Evolutionary conservation across 2,888 invertebrate genomes (phyloP), one percentile per base, ranked within the genome.

Genomic region (Erebia aethiops): DNA sequence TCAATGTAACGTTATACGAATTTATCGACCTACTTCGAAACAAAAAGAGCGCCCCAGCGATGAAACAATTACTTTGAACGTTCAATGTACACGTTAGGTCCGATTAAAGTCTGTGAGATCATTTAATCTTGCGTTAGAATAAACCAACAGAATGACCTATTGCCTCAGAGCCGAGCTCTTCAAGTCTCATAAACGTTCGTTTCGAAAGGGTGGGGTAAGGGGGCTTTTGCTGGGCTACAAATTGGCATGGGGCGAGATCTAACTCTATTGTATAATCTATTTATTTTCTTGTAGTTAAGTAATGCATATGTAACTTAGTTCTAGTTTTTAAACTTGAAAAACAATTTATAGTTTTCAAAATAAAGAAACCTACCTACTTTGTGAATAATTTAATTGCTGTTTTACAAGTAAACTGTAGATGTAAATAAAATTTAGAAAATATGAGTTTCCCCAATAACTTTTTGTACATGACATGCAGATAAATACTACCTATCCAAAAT

Each of bases 151-250:
- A 79, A 81, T 86, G 85, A 86, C 87, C 86, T 80, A 86, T 79
- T 85, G 84, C 79, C 83, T 81, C 74, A 78, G 74, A 79, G 76
- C 75, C 70, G 76, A 76, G 77, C 77, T 76, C 77, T 81, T 80
- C 75, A 77, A 77, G 77, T 76, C 79, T 81, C 80, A 78, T 82
- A 84, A 86, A 83, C 83, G 82, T 85, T 83, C 80, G 82, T 84
- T 85, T 80, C 80, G 82, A 84, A 81, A 84, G 82, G 81, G 80
- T 80, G 80, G 79, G 46, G 46, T 46, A 35, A 35, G 77, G 79
- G 79, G 75, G 76, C 43, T 79, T 80, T 82, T 81, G 83, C 80
- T 77, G 78, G 80, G 78, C 77, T 78, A 77, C 73, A 71, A 75
- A 76, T 76, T 75, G 74, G 72, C 67, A 77, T 77, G 79, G 76